A percentile compares a stretch with the other conserved stretches of the same genome.
phyloP scores from a whole-genome alignment of 2,797 vertebrate species.

The Rhinoraja longicauda region DNA sequence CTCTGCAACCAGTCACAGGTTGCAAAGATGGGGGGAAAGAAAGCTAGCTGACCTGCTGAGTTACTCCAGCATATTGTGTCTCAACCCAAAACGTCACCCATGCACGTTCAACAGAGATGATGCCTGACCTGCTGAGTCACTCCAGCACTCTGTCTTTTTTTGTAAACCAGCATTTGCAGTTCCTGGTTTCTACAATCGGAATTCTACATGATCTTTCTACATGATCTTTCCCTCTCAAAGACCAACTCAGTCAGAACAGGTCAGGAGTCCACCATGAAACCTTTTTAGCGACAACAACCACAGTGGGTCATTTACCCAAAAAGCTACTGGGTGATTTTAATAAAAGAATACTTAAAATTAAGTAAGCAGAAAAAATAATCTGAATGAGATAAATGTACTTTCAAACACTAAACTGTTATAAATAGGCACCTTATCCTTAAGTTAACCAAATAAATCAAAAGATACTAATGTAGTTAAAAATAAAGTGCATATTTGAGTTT shows the following conservation, averaged over 20 bases:
- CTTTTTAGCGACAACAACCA: not conserved
- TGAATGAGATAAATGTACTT: not conserved
- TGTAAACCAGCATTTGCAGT: too few relatives aligned
- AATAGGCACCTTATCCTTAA: not conserved
- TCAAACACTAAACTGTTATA: not conserved
- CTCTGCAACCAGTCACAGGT: too few relatives aligned
- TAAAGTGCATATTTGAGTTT: not conserved
- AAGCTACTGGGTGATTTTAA: not conserved
- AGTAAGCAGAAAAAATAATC: not conserved
- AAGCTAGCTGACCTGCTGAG: too few relatives aligned
- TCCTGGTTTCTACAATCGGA: too few relatives aligned
- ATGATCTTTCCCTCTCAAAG: not conserved
- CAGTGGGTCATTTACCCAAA: not conserved
- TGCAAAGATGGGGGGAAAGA: too few relatives aligned
- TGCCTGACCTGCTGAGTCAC: too few relatives aligned
- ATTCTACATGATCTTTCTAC: not conserved
- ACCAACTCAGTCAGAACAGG: not conserved
- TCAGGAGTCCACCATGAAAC: not conserved
- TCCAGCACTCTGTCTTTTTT: too few relatives aligned
- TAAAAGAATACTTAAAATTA: not conserved
- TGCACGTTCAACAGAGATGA: too few relatives aligned
- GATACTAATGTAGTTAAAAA: not conserved
- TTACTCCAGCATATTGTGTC: too few relatives aligned
- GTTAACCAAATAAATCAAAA: not conserved
- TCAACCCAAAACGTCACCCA: too few relatives aligned